Base-by-base conservation (phyloP, 2,113 vertebrate species). In the Gadus chalcogrammus region DNA sequence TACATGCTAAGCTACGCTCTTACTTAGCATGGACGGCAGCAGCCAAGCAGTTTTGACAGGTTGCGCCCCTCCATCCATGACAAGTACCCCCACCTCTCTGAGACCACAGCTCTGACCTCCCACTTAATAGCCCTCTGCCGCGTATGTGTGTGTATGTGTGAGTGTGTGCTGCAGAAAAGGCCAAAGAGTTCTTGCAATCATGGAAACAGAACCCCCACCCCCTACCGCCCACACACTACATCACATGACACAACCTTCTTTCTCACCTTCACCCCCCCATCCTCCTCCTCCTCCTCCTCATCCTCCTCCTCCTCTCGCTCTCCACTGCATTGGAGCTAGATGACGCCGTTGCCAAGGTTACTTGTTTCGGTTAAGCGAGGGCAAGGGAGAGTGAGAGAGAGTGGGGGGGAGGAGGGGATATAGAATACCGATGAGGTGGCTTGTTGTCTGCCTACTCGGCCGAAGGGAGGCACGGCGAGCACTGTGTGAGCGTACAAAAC, bases 281-380 rank as follows among this genome's bases (percentile, higher is more conserved):
- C n/a, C n/a, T n/a, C n/a, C n/a, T n/a, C n/a, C n/a, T n/a, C n/a
- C n/a, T n/a, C n/a, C n/a, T n/a, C n/a, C n/a, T n/a, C n/a, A n/a
- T n/a, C n/a, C n/a, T n/a, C 63, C 69, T 9, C 16, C 61, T 65
- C 65, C 73, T 31, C 16, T 60, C 24, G 17, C 5, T 58, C 55
- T 53, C 35, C 55, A 72, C 68, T 28, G 76, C 75, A 75, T 71
- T 71, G 70, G 68, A 75, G 69, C 68, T 69, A 77, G 70, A 74
- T 68, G 77, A 85, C 76, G 68, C 70, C 27, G 80, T 86, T 87
- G 65, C 81, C 79, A 81, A 69, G 83, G 83, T 82, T 79, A 87
- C 80, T 58, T 58, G 55, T 0, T 18, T 20, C 53, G 28, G 65
- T 65, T 48, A 48, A 48, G 42, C 42, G 42, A 48, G 42, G 42